Base-by-base conservation (phyloP, 2,797 vertebrate genomes). In the Echiichthys vipera region DNA sequence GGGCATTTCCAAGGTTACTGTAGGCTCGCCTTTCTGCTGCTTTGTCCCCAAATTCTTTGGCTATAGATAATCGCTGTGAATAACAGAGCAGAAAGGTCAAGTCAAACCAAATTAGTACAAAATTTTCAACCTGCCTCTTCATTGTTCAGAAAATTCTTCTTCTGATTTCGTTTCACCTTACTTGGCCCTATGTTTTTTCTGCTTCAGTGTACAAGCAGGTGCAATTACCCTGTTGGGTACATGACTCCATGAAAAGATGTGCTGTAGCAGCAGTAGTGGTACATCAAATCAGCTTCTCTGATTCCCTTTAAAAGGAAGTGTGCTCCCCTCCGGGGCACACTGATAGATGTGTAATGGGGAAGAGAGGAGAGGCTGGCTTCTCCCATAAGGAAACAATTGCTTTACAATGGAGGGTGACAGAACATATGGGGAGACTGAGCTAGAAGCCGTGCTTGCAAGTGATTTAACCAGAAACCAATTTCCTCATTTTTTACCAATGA, bases 21-120 rank as follows among this genome's bases (percentile, higher is more conserved):
- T 98, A 97, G 0, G 98, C 98, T 55, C 98, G 88, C 55, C 97
- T 88, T 84, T 99, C 98, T 0, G 98, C 98, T 0, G 97, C 97
- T 91, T 97, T 98, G 93, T 99, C 98, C 59, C 98, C 98, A 45
- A 99, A 99, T 81, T 99, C 98, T 93, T 99, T 99, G 17, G 98
- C 98, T 1, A 99, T 99, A 84, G 98, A 96, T 17, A 99, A 95
- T 71, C 98, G 93, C 98, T 99, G 93, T 49, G 73, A 84, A 87
- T 49, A 24, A 85, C 2, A 69, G 68, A 49, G 47, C 20, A 55
- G 3, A 55, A 30, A 43, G 9, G 25, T 65, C 32, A 71, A 17
- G 30, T 56, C 7, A 62, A 58, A 71, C 4, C 8, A n/a, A 32
- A 37, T 47, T 0, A 34, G 17, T 8, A 51, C 17, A 51, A 25